phyloP scores from a whole-genome alignment of 2,113 vertebrate species.

The Murina feae region DNA sequence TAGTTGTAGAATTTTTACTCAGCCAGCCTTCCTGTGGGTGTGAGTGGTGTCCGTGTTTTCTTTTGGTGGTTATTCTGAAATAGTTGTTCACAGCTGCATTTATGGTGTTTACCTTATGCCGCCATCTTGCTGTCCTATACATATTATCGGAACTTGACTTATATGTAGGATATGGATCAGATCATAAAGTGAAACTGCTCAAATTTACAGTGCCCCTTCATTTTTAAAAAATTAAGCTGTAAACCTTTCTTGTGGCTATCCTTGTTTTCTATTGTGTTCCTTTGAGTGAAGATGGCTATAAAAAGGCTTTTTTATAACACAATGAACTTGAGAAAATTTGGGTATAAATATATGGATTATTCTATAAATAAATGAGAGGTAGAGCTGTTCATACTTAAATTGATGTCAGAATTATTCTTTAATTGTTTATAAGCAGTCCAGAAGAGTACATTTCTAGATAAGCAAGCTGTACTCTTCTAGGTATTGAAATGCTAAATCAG shows the following conservation, averaged over 20 bases:
- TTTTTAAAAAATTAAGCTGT: not conserved
- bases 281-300: not conserved
- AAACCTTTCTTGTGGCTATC: not conserved
- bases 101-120: too few relatives aligned
- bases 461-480: not conserved
- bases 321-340: not conserved
- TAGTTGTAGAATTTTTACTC: too few relatives aligned
- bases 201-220: not conserved
- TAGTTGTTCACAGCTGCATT: too few relatives aligned
- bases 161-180: not conserved
- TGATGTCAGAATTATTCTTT: constrained; percentile 26
- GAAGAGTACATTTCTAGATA: not conserved
- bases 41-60: too few relatives aligned
- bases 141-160: not conserved
- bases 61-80: too few relatives aligned
- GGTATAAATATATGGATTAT: not conserved
- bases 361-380: not conserved
- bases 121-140: too few relatives aligned
- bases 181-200: not conserved
- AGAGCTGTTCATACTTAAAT: not conserved
- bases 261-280: not conserved
- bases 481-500: not conserved
- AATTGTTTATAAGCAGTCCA: not conserved
- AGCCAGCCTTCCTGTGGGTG: too few relatives aligned
- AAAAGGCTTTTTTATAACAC: not conserved